Conservation (phyloP, 2,797 vertebrate genomes). For the Phrynocephalus guinanensis region DNA sequence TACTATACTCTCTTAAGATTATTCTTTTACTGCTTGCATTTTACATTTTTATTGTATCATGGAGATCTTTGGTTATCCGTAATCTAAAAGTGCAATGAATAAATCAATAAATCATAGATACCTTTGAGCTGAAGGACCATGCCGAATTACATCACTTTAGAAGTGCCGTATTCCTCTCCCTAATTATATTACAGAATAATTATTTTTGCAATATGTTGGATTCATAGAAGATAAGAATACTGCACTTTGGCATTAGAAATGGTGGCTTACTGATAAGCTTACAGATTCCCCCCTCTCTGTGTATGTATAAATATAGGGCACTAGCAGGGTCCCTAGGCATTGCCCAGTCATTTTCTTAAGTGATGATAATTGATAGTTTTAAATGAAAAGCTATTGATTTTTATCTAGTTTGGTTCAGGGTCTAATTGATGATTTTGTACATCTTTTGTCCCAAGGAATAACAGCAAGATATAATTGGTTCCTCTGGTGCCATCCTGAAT, state of each 20-base stretch:
- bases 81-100: background rate
- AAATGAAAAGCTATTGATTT: conserved; percentile 27
- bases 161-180: no score
- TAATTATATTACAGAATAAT: no score
- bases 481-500: conserved; percentile 34
- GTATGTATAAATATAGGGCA: background rate
- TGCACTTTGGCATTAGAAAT: background rate
- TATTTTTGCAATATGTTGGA: background rate
- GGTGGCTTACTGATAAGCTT: background rate
- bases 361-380: conserved; percentile 30
- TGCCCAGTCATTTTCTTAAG: conserved; percentile 13
- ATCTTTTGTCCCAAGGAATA: conserved; percentile 27
- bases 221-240: background rate
- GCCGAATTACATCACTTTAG: background rate
- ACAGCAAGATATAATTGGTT: conserved; percentile 22
- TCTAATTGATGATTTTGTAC: conserved; percentile 6
- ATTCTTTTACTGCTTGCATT: background rate
- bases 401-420: conserved; percentile 26
- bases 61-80: background rate
- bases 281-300: background rate
- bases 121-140: background rate
- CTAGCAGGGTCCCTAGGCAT: background rate
- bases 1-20: background rate
- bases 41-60: background rate
- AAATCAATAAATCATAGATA: background rate